Percentiles rank a stretch among this genome's conserved stretches.
Evolutionary conservation across 2,888 invertebrate genomes (phyloP).

Genomic region (Cyaniris semiargus): DNA sequence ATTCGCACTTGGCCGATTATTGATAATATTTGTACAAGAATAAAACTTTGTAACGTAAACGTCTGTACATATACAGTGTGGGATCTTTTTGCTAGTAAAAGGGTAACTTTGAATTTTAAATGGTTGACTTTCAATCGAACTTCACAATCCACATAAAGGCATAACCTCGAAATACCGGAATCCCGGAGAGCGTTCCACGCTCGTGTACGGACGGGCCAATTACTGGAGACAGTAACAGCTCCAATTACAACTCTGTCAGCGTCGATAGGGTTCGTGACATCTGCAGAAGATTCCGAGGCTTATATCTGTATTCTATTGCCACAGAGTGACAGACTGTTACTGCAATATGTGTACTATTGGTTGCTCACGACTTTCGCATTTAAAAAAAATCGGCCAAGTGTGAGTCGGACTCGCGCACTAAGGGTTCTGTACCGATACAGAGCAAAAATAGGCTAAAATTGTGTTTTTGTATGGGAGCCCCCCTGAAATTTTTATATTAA

Average conservation of each 20-base stretch:
- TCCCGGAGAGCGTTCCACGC: constrained; percentile 18
- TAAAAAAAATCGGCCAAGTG: too few species aligned
- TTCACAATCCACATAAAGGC: constrained; percentile 1
- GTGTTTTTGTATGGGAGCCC: too few species aligned
- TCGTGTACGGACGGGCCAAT: constrained; percentile 23
- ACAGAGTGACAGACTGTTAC: background rate
- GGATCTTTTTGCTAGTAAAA: too few species aligned
- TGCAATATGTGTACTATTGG: background rate
- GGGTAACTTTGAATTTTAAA: background rate
- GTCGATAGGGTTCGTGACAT: constrained; percentile 1
- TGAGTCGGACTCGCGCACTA: too few species aligned
- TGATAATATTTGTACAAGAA: too few species aligned
- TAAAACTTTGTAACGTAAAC: too few species aligned
- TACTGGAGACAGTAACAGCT: background rate
- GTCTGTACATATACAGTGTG: too few species aligned
- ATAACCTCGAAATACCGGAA: background rate
- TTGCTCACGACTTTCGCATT: background rate
- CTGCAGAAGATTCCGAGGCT: background rate
- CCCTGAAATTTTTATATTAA: too few species aligned
- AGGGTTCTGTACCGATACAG: too few species aligned
- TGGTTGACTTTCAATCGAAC: background rate
- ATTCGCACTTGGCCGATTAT: too few species aligned
- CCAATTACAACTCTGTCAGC: background rate
- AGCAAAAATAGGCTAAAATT: too few species aligned
- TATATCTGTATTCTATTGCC: background rate